Base-by-base conservation (phyloP, 2,113 vertebrate genomes). In the Xyrauchen texanus region DNA sequence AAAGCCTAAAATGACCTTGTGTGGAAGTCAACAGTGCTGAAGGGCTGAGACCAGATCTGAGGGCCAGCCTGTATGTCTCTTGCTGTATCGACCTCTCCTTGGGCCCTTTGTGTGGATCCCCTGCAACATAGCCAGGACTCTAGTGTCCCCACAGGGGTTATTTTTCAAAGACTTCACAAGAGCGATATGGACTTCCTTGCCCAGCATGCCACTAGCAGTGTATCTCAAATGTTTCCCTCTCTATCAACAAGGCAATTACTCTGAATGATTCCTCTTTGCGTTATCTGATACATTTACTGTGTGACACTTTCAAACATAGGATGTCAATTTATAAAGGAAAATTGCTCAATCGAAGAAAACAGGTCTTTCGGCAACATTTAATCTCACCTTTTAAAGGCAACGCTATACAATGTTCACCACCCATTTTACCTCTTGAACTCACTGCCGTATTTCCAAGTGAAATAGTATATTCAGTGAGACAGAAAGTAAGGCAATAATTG, bases 371-470 rank as follows among this genome's bases (percentile, higher is more conserved):
- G 15, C 21, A 6, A 52, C 49, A 67, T 65, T 51, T 46, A 60
- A 75, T 63, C 72, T 63, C 42, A 45, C 60, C 70, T 65, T 70
- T 34, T 60, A 65, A 82, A 66, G 47, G 21, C 7, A 69, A 69
- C 13, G 4, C n/a, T 49, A 81, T 61, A 42, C 63, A 12, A 21
- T 13, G 0, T 21, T 77, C 21, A 8, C 13, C 46, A 11, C 77
- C 67, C 3, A 53, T 85, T 84, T 81, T 81, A 83, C 78, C 62
- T 72, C 44, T 73, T 82, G 85, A 81, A 82, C 21, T 34, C 1
- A 81, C 83, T 84, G 82, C 81, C 70, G 72, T 84, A 83, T 89
- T 75, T 62, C n/a, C 8, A 46, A 63, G 8, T 12, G 72, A 63
- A 63, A 63, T 11, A 52, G 46, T 46, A 63, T 63, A 42, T 62